Conservation (phyloP, 2,888 invertebrate species). For the Camptogramma bilineatum region DNA sequence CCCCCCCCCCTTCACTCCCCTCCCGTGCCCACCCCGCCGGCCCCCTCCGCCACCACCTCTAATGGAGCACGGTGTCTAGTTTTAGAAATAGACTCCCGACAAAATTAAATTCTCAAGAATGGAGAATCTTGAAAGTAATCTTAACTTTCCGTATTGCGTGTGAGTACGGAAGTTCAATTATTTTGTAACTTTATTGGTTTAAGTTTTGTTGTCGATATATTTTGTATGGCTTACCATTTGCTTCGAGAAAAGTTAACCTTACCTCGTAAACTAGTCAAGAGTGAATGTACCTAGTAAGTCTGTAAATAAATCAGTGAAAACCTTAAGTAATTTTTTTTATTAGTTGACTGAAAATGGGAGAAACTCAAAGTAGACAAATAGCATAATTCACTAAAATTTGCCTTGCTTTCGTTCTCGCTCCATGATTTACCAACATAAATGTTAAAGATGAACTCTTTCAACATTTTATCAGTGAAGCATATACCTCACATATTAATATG, state of each 20-base stretch:
- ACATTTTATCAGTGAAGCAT: not conserved
- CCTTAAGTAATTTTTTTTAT: too few species aligned
- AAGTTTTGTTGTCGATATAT: conserved; percentile 16
- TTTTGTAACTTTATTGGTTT: conserved; percentile 33
- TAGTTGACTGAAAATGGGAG: too few species aligned
- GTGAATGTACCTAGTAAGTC: not conserved
- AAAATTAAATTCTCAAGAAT: conserved; percentile 47
- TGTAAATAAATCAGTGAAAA: not conserved
- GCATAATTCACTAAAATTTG: too few species aligned
- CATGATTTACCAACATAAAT: not conserved
- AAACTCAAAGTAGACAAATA: too few species aligned
- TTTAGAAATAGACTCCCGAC: conserved; percentile 70
- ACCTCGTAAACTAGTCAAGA: not conserved
- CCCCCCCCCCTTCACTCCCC: conserved; percentile 46
- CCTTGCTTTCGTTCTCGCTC: not conserved
- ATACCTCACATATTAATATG: not conserved
- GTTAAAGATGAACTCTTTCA: not conserved
- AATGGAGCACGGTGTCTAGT: conserved; percentile 66
- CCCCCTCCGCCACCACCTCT: conserved; percentile 57
- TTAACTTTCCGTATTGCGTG: conserved; percentile 38
- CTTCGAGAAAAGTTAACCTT: not conserved
- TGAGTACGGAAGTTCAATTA: conserved; percentile 32
- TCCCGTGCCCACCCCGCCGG: conserved; percentile 47
- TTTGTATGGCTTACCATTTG: conserved; percentile 17
- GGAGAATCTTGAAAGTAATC: conserved; percentile 42